Evolutionary conservation across 2,797 vertebrate species (phyloP).

Genomic region (Pipistrellus nathusii): DNA sequence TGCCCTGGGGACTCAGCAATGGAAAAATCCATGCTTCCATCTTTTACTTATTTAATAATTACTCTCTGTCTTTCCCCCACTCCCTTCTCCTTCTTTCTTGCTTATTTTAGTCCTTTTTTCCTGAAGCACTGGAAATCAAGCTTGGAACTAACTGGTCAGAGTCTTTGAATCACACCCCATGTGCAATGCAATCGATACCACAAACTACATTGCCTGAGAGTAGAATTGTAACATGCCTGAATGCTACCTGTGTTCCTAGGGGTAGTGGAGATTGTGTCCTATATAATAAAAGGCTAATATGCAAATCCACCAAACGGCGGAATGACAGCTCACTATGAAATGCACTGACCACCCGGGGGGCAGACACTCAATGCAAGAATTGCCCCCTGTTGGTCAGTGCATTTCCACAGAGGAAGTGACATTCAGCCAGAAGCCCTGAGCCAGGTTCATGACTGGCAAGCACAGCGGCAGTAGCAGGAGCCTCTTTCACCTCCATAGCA

Average conservation of each 20-base stretch:
- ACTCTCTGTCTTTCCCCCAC: neutral
- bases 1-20: neutral
- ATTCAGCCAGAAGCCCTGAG: too few species aligned
- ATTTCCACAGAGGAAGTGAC: too few species aligned
- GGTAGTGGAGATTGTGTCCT: slow-evolving; percentile 67
- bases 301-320: rapidly evolving
- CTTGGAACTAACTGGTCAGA: slow-evolving; percentile 52
- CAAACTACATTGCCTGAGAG: slow-evolving; percentile 65
- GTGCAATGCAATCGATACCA: slow-evolving; percentile 40
- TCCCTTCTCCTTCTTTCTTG: neutral
- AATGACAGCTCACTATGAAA: too few species aligned
- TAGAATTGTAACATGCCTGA: slow-evolving; percentile 62
- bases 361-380: too few species aligned
- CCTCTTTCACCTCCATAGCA: too few species aligned
- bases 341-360: too few species aligned
- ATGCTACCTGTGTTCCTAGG: slow-evolving; percentile 75
- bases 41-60: neutral
- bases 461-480: too few species aligned
- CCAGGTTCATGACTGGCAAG: too few species aligned
- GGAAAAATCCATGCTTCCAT: slow-evolving; percentile 7
- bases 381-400: too few species aligned
- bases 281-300: too few species aligned
- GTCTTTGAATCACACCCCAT: slow-evolving; percentile 48
- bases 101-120: slow-evolving; percentile 30
- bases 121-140: slow-evolving; percentile 66